Evolutionary conservation across 1,140 invertebrate species (phyloP), one percentile per base, ranked within the genome.

Genomic region (Myzus persicae): DNA sequence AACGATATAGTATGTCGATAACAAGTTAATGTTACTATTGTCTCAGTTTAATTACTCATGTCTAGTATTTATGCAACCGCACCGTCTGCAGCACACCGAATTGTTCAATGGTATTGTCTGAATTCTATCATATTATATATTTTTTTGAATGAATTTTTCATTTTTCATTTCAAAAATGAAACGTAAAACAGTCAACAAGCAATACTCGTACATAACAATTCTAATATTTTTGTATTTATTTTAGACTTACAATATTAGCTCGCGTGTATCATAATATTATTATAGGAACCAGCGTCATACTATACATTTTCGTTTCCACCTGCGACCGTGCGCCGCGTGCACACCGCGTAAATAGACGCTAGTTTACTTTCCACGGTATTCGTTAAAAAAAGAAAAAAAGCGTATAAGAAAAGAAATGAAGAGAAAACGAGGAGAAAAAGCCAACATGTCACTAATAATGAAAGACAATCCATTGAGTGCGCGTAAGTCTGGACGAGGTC

Each of bases 381-480:
- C 5, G 40, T 67, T 81, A 91, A 91, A 7, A 87, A 76, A 76
- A 18, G 6, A 24, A 51, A 51, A 20, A 48, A 22, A 48, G 18
- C 1, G 0, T 5, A n/a, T 0, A n/a, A 31, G 26, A 67, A 67
- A 67, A 67, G 59, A 67, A 67, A n/a, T 67, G n/a, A 76, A 76
- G 31, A 76, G 54, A 59, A 59, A 59, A 59, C 9, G 11, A 59
- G 31, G 24, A n/a, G n/a, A 38, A 51, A 44, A 91, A 31, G 31
- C 54, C 31, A 24, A 48, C 67, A 9, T 82, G 67, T 82, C 40
- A 91, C 54, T 36, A 91, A 91, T 91, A 36, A 91, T 76, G 87
- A 91, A 46, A 82, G 59, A 82, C 90, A 91, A 81, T 91, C 67
- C 40, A 91, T 82, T 46, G 89, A 44, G 54, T 20, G 88, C 51